Conservation (phyloP, 2,888 invertebrate species). For the Nasonovia ribisnigri region DNA sequence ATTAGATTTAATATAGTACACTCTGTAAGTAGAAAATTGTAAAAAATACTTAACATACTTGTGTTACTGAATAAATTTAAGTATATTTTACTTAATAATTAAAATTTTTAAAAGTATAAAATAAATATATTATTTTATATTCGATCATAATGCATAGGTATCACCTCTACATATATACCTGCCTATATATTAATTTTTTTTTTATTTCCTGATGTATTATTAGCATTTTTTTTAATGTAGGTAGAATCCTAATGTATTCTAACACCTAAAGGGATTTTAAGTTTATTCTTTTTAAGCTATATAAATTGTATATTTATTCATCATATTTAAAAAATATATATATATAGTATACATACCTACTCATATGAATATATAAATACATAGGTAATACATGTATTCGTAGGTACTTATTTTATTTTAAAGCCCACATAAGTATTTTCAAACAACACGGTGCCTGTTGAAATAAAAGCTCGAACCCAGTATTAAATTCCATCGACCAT, state of each 20-base stretch:
- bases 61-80: no score
- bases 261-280: no score
- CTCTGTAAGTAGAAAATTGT: no score
- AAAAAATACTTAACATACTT: no score
- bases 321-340: background rate
- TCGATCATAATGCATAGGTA: background rate
- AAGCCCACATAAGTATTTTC: constrained; percentile 11
- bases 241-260: background rate
- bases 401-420: constrained; percentile 31
- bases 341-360: background rate
- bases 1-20: background rate
- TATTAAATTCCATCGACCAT: constrained; percentile 32
- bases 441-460: background rate
- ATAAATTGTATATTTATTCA: background rate
- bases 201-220: background rate
- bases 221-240: background rate
- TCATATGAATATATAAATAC: background rate
- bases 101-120: background rate
- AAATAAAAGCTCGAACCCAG: constrained; percentile 13
- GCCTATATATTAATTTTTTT: background rate
- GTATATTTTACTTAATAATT: no score
- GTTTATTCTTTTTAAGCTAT: background rate
- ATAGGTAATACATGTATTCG: background rate
- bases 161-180: no score
- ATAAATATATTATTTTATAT: background rate